Conservation (phyloP, 2,797 vertebrate species). For the Micropoecilia bifurca region DNA sequence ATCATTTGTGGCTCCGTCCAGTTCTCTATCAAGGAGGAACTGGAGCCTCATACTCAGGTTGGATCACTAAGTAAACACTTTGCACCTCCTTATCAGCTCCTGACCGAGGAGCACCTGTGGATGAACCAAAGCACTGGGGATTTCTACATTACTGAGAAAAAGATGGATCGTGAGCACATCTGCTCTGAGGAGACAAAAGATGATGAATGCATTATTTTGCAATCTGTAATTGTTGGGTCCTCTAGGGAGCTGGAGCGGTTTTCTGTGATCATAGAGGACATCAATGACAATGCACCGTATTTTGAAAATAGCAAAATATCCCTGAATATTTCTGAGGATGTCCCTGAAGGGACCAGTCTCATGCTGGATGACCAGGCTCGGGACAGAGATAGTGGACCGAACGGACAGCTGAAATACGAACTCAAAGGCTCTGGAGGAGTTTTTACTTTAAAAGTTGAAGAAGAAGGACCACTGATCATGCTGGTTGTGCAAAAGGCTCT, state of each 20-base stretch:
- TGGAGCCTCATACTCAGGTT: slow-evolving; percentile 64
- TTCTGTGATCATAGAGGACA: slow-evolving; percentile 78
- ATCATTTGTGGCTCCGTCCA: slow-evolving; percentile 57
- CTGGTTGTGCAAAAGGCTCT: slow-evolving; percentile 72
- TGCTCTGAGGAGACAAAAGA: slow-evolving; percentile 72
- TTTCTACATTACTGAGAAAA: slow-evolving; percentile 76
- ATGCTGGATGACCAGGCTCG: slow-evolving; percentile 76
- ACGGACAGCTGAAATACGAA: slow-evolving; percentile 73
- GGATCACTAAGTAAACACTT: slow-evolving; percentile 73
- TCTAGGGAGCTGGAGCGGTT: slow-evolving; percentile 77
- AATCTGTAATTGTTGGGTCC: slow-evolving; percentile 73
- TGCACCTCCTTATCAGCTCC: slow-evolving; percentile 75
- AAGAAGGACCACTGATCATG: slow-evolving; percentile 48
- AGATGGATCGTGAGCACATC: slow-evolving; percentile 77
- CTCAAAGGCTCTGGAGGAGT: slow-evolving; percentile 68
- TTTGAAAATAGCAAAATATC: slow-evolving; percentile 77
- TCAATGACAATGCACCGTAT: slow-evolving; percentile 83
- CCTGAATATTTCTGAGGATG: slow-evolving; percentile 77
- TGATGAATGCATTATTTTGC: slow-evolving; percentile 72
- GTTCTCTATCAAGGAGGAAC: slow-evolving; percentile 76
- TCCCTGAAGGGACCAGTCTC: slow-evolving; percentile 67
- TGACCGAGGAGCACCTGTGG: slow-evolving; percentile 70
- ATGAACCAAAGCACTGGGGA: slow-evolving; percentile 74
- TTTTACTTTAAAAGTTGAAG: slow-evolving; percentile 68
- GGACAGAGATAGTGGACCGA: slow-evolving; percentile 75